A percentile compares a stretch with the other conserved stretches of the same genome.
Evolutionary conservation across 2,797 vertebrate species (phyloP).

Genomic region (Champsocephalus gunnari): DNA sequence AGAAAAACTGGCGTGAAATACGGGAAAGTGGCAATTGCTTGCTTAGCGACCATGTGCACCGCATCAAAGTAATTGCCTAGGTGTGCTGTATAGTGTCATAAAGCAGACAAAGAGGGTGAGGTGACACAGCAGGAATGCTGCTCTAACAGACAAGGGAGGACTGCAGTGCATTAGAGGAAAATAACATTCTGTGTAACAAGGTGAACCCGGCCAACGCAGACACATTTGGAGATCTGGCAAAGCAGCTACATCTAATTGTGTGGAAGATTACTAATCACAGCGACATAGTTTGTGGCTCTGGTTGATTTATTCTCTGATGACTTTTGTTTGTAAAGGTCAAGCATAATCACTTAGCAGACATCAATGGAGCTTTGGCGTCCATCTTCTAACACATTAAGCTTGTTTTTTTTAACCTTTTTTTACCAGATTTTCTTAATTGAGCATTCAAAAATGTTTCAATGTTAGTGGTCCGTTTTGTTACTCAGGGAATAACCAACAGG

Average conservation of each 20-base stretch:
- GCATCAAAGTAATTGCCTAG: conserved; percentile 28
- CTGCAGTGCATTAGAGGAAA: background rate
- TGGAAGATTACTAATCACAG: conserved; percentile 24
- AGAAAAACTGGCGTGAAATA: conserved; percentile 35
- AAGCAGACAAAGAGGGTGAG: conserved; percentile 21
- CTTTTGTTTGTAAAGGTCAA: conserved; percentile 15
- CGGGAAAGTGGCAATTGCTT: conserved; percentile 30
- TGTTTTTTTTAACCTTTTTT: conserved; percentile 10
- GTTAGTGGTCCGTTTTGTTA: conserved; percentile 22
- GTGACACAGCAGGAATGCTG: conserved; percentile 15
- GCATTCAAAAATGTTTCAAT: conserved; percentile 34
- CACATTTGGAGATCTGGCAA: background rate
- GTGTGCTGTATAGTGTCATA: conserved; percentile 34
- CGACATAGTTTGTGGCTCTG: background rate
- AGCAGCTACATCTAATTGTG: background rate
- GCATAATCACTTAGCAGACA: conserved; percentile 2
- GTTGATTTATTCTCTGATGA: background rate
- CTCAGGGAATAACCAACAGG: conserved; percentile 3
- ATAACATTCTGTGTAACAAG: background rate
- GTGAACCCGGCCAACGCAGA: background rate
- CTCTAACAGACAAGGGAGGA: conserved; percentile 4
- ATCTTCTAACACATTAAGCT: background rate
- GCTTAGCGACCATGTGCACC: conserved; percentile 41
- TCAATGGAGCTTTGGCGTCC: conserved; percentile 4
- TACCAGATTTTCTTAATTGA: conserved; percentile 5